Percentiles rank a stretch among this genome's conserved stretches.
phyloP scores from a whole-genome alignment of 2,113 vertebrate species.

The Chelonoidis abingdonii region DNA sequence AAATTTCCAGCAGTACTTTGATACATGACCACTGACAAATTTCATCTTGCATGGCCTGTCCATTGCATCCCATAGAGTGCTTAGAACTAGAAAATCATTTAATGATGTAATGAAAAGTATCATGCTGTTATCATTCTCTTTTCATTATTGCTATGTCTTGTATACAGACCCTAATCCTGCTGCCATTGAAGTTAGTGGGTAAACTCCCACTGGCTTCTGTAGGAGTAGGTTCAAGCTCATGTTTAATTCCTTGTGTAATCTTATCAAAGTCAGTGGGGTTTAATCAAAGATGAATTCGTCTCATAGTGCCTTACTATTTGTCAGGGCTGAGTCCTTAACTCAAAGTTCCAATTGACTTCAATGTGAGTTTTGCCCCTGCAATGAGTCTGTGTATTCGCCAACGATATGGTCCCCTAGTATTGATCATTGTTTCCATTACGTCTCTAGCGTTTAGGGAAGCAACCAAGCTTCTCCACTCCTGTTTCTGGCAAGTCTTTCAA shows the following conservation, averaged over 20 bases:
- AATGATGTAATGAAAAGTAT: neutral
- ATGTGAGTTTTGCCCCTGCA: neutral
- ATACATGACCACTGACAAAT: accelerated
- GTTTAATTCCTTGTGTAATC: neutral
- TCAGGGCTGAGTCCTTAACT: neutral
- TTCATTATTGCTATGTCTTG: neutral
- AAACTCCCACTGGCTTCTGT: neutral
- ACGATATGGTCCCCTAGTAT: neutral
- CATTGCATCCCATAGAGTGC: neutral
- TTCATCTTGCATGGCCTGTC: neutral
- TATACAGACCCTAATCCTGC: neutral
- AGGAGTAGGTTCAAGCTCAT: neutral
- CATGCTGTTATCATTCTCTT: neutral
- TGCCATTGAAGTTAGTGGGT: neutral
- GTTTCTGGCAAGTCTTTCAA: too few species aligned
- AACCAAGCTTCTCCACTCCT: too few species aligned
- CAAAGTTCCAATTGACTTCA: neutral
- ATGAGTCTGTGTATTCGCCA: neutral
- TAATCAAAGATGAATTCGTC: neutral
- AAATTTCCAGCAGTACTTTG: neutral
- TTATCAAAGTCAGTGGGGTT: neutral
- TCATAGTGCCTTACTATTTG: neutral
- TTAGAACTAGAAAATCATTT: neutral
- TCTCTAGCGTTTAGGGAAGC: too few species aligned
- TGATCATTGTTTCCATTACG: neutral